Conservation (phyloP, 2,888 invertebrate genomes). For the Phoronis australis region DNA sequence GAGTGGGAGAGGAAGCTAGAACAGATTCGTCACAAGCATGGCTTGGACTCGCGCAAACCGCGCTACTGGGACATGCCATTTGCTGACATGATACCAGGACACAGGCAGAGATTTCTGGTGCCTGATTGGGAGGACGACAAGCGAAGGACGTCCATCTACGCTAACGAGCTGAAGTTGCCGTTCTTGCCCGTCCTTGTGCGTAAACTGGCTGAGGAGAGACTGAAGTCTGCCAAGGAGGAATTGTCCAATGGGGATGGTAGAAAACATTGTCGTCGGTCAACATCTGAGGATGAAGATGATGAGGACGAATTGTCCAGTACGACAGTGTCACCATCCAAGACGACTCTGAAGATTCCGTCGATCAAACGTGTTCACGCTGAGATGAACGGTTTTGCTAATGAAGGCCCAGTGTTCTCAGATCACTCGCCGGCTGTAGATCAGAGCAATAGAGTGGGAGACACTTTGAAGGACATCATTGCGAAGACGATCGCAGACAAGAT, state of each 20-base stretch:
- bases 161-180: conserved; percentile 39
- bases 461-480: conserved; percentile 81
- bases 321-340: too few relatives aligned
- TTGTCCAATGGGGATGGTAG: not conserved
- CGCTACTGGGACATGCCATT: conserved; percentile 3
- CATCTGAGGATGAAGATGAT: too few relatives aligned
- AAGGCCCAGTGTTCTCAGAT: too few relatives aligned
- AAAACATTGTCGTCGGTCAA: not conserved
- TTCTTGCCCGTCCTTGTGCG: conserved; percentile 48
- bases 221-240: not conserved
- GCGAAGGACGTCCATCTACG: conserved; percentile 25
- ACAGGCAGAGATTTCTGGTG: too few relatives aligned
- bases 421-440: too few relatives aligned
- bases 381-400: too few relatives aligned
- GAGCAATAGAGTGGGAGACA: conserved; percentile 53
- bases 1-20: conserved; percentile 32
- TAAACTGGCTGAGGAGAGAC: conserved; percentile 47
- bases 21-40: conserved; percentile 42
- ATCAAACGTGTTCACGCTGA: too few relatives aligned
- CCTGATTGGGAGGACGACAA: conserved; percentile 18
- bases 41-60: conserved; percentile 24
- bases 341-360: conserved; percentile 17
- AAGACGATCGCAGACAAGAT: conserved; percentile 82
- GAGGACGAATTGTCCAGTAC: not conserved
- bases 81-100: not conserved